Conservation (phyloP, 2,888 invertebrate species). For the Sarcophaga carnaria region DNA sequence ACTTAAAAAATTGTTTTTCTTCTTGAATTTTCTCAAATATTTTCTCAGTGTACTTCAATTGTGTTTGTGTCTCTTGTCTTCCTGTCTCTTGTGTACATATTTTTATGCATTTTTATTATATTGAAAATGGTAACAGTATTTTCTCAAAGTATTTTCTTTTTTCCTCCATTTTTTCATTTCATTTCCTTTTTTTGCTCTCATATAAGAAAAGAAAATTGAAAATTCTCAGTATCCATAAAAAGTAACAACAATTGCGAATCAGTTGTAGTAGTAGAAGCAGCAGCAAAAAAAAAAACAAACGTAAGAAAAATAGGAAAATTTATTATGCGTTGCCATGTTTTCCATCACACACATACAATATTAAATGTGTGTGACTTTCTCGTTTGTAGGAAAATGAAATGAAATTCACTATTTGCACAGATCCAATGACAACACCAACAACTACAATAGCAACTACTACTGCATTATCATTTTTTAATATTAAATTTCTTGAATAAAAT, state of each 20-base stretch:
- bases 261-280: background rate
- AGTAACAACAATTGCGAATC: constrained; percentile 50
- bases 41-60: constrained; percentile 31
- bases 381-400: constrained; percentile 15
- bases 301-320: constrained; percentile 46
- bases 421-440: background rate
- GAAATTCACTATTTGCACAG: background rate
- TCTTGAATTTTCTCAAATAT: background rate
- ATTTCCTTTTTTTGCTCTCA: background rate
- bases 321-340: constrained; percentile 67
- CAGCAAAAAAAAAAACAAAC: no score
- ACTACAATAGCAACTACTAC: background rate
- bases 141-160: constrained; percentile 10
- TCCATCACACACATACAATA: constrained; percentile 37
- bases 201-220: constrained; percentile 56
- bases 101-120: constrained; percentile 41
- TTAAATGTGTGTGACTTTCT: constrained; percentile 5
- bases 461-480: constrained; percentile 13
- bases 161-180: background rate
- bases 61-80: background rate
- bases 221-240: constrained; percentile 54
- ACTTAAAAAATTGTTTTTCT: background rate
- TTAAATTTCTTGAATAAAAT: background rate
- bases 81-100: background rate
- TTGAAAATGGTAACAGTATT: constrained; percentile 54